These are phyloP conservation scores for Fabriciana adippe DNA, from an alignment of 2,888 invertebrate genomes.

Conservation along the genomic window DNA sequence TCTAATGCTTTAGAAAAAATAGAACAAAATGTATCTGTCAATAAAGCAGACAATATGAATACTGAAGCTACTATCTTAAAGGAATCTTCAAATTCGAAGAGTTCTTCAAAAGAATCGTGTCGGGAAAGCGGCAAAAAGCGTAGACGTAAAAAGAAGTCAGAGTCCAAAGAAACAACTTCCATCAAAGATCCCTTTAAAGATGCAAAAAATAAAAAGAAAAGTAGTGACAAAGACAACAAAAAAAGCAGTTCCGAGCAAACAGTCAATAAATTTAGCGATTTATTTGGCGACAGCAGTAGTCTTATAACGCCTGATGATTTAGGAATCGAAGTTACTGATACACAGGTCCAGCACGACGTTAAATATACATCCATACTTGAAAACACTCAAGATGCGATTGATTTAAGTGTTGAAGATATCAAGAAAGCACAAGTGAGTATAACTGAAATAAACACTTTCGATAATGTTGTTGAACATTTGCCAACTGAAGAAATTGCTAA, in stretches of 20 bases:
- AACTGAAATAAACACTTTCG: conserved; percentile 32
- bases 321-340: conserved; percentile 49
- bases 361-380: conserved; percentile 59
- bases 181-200: conserved; percentile 43
- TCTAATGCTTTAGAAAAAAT: background rate
- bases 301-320: conserved; percentile 73
- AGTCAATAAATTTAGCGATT: conserved; percentile 59
- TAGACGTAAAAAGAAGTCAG: conserved; percentile 48
- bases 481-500: conserved; percentile 19
- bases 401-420: conserved; percentile 45
- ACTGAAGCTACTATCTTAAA: conserved; percentile 9
- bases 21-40: background rate
- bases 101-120: conserved; percentile 11
- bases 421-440: conserved; percentile 21
- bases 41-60: background rate
- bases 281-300: conserved; percentile 73
- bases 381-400: conserved; percentile 64
- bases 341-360: conserved; percentile 34
- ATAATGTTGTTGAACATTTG: conserved; percentile 27
- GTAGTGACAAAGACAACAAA: conserved; percentile 41
- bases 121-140: conserved; percentile 45
- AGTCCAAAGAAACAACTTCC: conserved; percentile 41
- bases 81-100: conserved; percentile 9
- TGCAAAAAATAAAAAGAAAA: conserved; percentile 40
- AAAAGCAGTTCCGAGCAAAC: conserved; percentile 27